These are phyloP conservation scores for Lathronympha strigana DNA, from an alignment of 2,888 invertebrate genomes.

Conservation along the genomic window DNA sequence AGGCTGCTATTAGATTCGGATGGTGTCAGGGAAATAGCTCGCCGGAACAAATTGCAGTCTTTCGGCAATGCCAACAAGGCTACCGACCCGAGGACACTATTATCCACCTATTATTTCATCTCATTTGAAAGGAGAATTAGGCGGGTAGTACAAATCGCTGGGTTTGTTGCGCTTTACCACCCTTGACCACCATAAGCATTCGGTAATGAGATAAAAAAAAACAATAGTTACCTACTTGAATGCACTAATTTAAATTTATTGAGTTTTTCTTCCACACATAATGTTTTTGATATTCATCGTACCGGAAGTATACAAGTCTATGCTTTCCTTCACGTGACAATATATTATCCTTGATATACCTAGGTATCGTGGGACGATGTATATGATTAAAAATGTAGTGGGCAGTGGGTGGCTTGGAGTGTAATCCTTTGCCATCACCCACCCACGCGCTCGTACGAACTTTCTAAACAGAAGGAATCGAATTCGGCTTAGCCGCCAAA, in stretches of 20 bases:
- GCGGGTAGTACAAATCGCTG: not conserved
- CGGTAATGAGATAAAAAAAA: conserved; percentile 3
- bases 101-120: not conserved
- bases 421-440: conserved; percentile 71
- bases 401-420: conserved; percentile 58
- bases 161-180: not conserved
- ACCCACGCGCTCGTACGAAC: conserved; percentile 65
- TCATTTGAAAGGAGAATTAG: not conserved
- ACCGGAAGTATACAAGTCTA: no score
- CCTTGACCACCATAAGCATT: not conserved
- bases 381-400: conserved; percentile 48
- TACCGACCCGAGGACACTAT: conserved; percentile 5
- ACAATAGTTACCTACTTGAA: no score
- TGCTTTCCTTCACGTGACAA: no score
- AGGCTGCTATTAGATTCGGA: conserved; percentile 49
- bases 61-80: conserved; percentile 16
- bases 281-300: no score
- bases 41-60: conserved; percentile 47
- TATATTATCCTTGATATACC: not conserved
- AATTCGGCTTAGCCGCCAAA: conserved; percentile 47
- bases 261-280: not conserved
- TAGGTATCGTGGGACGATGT: conserved; percentile 53
- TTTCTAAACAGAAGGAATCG: conserved; percentile 70
- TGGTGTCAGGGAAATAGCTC: conserved; percentile 32
- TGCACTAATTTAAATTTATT: no score